Conservation (phyloP, 2,113 vertebrate genomes). For the Meriones unguiculatus region DNA sequence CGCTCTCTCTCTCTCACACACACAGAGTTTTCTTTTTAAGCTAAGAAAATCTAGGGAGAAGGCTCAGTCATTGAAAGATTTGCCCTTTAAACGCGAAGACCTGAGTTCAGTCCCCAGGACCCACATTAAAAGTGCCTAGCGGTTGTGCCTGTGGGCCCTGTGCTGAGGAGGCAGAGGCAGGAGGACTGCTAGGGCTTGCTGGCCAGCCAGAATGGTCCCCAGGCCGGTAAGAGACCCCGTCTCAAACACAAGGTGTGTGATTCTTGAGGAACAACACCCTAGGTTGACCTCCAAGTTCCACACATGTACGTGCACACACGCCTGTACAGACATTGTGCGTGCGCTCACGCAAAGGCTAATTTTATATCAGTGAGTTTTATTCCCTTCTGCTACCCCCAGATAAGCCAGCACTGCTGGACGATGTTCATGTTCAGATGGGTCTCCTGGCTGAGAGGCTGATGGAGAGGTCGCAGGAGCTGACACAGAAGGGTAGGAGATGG, state of each 20-base stretch:
- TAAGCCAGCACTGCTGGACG: constrained; percentile 47
- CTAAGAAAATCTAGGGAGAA: background rate
- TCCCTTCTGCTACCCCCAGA: constrained; percentile 38
- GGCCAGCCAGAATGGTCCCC: too few species aligned
- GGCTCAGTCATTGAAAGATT: background rate
- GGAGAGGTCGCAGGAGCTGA: background rate
- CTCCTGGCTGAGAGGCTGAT: constrained; percentile 27
- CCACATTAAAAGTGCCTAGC: background rate
- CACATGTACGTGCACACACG: background rate
- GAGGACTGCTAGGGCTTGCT: too few species aligned
- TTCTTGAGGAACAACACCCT: background rate
- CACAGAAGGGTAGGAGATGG: constrained; percentile 63
- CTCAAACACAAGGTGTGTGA: background rate
- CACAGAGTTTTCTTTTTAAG: background rate
- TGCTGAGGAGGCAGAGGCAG: background rate
- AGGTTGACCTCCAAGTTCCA: background rate
- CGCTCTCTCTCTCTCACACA: background rate
- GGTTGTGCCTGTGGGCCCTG: background rate
- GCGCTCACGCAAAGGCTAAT: too few species aligned
- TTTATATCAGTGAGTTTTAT: accelerated
- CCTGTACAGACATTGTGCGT: too few species aligned
- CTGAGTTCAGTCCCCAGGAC: background rate
- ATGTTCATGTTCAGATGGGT: background rate
- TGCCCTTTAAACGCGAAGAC: background rate
- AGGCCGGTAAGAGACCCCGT: background rate